Evolutionary conservation across 2,113 vertebrate species (phyloP).

Genomic region (Pterophyllum scalare): DNA sequence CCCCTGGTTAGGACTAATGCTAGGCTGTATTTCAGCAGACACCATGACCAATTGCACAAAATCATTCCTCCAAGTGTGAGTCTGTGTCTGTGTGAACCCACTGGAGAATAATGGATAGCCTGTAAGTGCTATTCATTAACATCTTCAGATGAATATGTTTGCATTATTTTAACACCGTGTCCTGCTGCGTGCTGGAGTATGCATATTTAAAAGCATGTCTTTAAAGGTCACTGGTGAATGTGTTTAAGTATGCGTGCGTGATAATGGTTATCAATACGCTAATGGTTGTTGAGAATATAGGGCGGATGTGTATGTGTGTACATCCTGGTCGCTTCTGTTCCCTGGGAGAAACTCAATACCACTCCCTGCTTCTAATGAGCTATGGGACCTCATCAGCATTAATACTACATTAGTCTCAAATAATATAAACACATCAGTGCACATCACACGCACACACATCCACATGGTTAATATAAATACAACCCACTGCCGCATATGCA

Average conservation of each 20-base stretch:
- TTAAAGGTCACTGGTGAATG: slow-evolving; percentile 60
- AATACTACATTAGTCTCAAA: slow-evolving; percentile 75
- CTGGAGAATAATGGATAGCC: slow-evolving; percentile 2
- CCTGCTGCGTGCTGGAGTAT: slow-evolving; percentile 16
- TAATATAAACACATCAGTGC: slow-evolving; percentile 36
- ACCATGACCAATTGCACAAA: slow-evolving; percentile 22
- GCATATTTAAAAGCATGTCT: slow-evolving; percentile 43
- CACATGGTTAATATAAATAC: slow-evolving; percentile 25
- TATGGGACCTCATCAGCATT: slow-evolving; percentile 78
- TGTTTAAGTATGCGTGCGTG: slow-evolving; percentile 26
- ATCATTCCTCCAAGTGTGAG: slow-evolving; percentile 26
- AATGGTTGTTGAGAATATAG: slow-evolving; percentile 50
- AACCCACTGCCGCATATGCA: slow-evolving; percentile 23
- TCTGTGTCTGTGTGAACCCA: not conserved
- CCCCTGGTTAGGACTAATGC: slow-evolving; percentile 77
- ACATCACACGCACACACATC: not conserved
- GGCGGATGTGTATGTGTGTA: slow-evolving; percentile 35
- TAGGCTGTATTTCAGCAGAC: slow-evolving; percentile 63
- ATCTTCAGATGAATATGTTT: slow-evolving; percentile 33
- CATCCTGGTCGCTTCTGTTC: slow-evolving; percentile 41
- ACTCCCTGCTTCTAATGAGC: slow-evolving; percentile 78
- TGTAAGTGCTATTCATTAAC: slow-evolving; percentile 20
- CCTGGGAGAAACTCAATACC: slow-evolving; percentile 75
- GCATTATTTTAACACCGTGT: slow-evolving; percentile 26
- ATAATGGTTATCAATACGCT: slow-evolving; percentile 55